phyloP scores from a whole-genome alignment of 2,113 vertebrate genomes.

The Orcinus orca region DNA sequence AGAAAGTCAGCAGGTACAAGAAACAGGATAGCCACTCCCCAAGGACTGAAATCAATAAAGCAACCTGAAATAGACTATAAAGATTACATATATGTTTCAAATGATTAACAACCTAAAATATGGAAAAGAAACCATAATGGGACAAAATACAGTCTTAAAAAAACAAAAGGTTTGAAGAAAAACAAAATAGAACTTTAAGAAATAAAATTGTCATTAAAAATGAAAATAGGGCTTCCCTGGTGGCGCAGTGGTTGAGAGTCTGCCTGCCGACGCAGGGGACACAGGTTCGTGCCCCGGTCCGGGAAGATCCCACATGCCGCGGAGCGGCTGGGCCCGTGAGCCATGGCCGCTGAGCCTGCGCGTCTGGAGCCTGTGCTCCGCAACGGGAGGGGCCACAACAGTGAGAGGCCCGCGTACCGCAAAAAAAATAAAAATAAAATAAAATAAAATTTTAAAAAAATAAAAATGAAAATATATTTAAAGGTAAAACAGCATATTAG shows the following conservation, averaged over 20 bases:
- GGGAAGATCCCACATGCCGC: no score
- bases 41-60: not conserved
- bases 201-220: conserved; percentile 17
- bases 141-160: not conserved
- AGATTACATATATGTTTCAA: not conserved
- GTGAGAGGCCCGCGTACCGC: no score
- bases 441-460: no score
- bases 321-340: no score
- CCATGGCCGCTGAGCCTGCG: no score
- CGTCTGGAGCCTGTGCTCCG: no score
- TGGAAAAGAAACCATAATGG: not conserved
- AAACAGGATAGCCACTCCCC: not conserved
- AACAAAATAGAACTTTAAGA: not conserved
- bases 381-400: no score
- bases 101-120: not conserved
- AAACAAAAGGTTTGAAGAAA: not conserved
- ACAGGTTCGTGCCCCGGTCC: no score
- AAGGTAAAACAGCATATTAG: not conserved
- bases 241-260: no score
- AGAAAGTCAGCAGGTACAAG: not conserved
- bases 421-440: no score
- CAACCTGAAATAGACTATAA: not conserved
- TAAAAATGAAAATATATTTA: not conserved
- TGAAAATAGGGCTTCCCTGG: not conserved
- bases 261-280: no score